phyloP scores from a whole-genome alignment of 1,140 invertebrate species.

The Cotesia chilonis region DNA sequence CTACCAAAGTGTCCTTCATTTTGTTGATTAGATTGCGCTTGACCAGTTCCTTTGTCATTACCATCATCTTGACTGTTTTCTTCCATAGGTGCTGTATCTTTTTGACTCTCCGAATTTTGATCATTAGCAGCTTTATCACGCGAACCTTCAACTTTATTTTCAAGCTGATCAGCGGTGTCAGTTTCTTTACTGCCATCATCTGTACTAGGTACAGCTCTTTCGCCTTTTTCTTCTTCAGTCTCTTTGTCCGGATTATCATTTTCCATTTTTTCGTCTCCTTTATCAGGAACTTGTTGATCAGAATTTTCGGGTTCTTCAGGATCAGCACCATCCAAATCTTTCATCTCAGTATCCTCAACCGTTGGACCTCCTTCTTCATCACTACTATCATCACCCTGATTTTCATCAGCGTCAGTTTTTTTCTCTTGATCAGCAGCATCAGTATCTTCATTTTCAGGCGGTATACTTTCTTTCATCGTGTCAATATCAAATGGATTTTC shows the following conservation, averaged over 20 bases:
- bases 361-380: slow-evolving; percentile 48
- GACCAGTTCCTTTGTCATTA: slow-evolving; percentile 65
- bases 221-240: slow-evolving; percentile 58
- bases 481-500: slow-evolving; percentile 88
- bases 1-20: slow-evolving; percentile 63
- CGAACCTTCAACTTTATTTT: slow-evolving; percentile 54
- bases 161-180: slow-evolving; percentile 55
- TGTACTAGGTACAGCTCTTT: slow-evolving; percentile 56
- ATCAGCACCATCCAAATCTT: slow-evolving; percentile 59
- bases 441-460: slow-evolving; percentile 45
- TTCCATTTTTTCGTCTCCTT: slow-evolving; percentile 54
- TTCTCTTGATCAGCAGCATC: slow-evolving; percentile 52
- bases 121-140: slow-evolving; percentile 53
- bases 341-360: slow-evolving; percentile 31
- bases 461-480: slow-evolving; percentile 70
- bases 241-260: slow-evolving; percentile 57
- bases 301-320: slow-evolving; percentile 61
- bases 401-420: slow-evolving; percentile 47
- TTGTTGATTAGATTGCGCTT: slow-evolving; percentile 64
- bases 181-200: slow-evolving; percentile 54
- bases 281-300: slow-evolving; percentile 56
- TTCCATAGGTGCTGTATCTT: slow-evolving; percentile 48
- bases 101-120: slow-evolving; percentile 39
- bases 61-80: slow-evolving; percentile 58
- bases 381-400: slow-evolving; percentile 49